Evolutionary conservation across 2,888 invertebrate species (phyloP), one percentile per base, ranked within the genome.

Genomic region (Eristalis intricaria): DNA sequence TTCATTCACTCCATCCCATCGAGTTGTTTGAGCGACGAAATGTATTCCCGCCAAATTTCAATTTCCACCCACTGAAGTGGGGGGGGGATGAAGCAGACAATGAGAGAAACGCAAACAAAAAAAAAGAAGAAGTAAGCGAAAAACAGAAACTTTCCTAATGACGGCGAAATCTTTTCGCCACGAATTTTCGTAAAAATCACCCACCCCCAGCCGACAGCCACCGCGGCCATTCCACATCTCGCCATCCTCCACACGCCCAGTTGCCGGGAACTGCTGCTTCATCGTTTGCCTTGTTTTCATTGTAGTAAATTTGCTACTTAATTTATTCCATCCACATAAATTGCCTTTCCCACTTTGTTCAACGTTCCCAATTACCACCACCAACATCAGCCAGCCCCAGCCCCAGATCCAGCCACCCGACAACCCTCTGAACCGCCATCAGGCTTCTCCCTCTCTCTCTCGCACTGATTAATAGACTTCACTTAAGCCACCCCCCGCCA

Each of bases 281-380:
- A 87, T 76, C 89, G 88, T 86, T 88, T 88, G 68, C 84, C 86
- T 84, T 82, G 75, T 86, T 88, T 89, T 88, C 88, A 88, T 89
- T 89, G 87, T 89, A 89, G 89, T 89, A 89, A 89, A 89, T 89
- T 89, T 89, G 88, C 89, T 89, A 89, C 89, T 89, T 89, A 89
- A 89, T 89, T 89, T 89, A 89, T 89, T 89, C 88, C 89, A 89
- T 89, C 89, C 85, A 89, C 87, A 89, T 89, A 89, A 89, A 89
- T 89, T 89, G 89, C 89, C 82, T 88, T 89, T 88, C 89, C 89
- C 89, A 88, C 86, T 89, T 88, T 89, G 80, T 76, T 82, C 84
- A 84, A 75, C 86, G 70, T 83, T 79, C 83, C 70, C 78, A 86
- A 85, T 81, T 85, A 85, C 71, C 83, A 82, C 64, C 77, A 69